phyloP scores from a whole-genome alignment of 2,888 invertebrate species.

The Pemphredon lugubris region DNA sequence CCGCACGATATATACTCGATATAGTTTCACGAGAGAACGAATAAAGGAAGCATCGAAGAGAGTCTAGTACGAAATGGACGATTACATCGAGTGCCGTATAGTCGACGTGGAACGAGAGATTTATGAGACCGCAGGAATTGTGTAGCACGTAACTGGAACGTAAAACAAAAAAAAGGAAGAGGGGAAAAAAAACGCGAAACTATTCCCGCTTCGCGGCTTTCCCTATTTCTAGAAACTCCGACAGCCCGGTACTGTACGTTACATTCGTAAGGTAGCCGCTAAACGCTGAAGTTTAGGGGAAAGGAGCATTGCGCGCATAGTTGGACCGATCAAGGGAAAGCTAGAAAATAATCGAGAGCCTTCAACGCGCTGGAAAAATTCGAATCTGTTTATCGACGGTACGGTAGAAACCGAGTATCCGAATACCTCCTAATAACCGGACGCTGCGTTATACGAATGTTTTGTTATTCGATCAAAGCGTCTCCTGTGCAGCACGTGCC shows the following conservation, averaged over 20 bases:
- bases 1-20: constrained; percentile 39
- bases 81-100: constrained; percentile 58
- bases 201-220: constrained; percentile 49
- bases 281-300: constrained; percentile 12
- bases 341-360: no score
- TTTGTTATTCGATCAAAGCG: no score
- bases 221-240: constrained; percentile 49
- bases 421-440: no score
- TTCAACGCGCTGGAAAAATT: no score
- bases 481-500: no score
- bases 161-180: no score
- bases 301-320: background rate
- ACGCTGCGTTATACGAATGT: no score
- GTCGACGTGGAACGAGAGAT: constrained; percentile 55
- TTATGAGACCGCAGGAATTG: constrained; percentile 69
- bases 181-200: constrained; percentile 51
- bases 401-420: no score
- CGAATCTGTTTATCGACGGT: no score
- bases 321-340: no score
- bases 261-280: constrained; percentile 4
- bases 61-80: constrained; percentile 64
- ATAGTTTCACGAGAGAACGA: constrained; percentile 48
- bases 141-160: constrained; percentile 56
- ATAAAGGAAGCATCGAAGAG: constrained; percentile 50
- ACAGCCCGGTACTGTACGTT: constrained; percentile 8